These are phyloP conservation scores for Pangasius larnaudii DNA, from an alignment of 2,797 vertebrate genomes.

Conservation along the genomic window DNA sequence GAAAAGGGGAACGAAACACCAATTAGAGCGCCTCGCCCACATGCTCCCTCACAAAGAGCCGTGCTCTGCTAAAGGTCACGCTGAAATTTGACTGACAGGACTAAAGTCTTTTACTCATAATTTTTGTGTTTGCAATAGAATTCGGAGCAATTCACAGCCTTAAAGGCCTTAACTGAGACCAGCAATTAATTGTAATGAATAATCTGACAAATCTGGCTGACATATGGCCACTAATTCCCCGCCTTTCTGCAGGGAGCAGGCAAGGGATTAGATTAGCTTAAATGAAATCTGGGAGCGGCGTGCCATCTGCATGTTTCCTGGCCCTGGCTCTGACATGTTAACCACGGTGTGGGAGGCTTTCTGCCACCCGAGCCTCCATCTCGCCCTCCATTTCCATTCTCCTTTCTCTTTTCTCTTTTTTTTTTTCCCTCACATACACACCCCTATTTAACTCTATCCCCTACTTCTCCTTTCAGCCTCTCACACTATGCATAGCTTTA, in stretches of 20 bases:
- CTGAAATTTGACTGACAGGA: constrained; percentile 99
- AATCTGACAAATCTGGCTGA: constrained; percentile 99
- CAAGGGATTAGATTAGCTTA: constrained; percentile 99
- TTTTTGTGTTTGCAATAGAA: constrained; percentile 99
- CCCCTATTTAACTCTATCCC: not conserved
- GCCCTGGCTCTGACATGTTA: constrained; percentile 84
- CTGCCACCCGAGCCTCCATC: constrained; percentile 85
- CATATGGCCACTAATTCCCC: constrained; percentile 99
- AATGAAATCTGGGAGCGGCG: constrained; percentile 98
- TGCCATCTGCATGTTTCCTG: constrained; percentile 97
- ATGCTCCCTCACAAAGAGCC: constrained; percentile 95
- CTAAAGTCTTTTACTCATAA: constrained; percentile 99
- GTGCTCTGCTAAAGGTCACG: constrained; percentile 99
- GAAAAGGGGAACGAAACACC: constrained; percentile 82
- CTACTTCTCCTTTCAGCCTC: constrained; percentile 12
- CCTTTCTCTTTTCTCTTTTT: constrained; percentile 44
- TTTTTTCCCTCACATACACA: constrained; percentile 47
- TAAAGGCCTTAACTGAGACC: constrained; percentile 99
- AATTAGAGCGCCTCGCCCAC: constrained; percentile 97
- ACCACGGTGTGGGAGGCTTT: constrained; percentile 88
- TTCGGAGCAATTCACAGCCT: constrained; percentile 99
- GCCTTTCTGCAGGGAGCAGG: constrained; percentile 99
- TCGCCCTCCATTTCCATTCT: constrained; percentile 75
- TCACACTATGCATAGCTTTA: not conserved
- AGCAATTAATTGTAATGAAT: constrained; percentile 99